A percentile compares a stretch with the other conserved stretches of the same genome.
These are phyloP conservation scores for Lophotriccus pileatus DNA, from an alignment of 2,797 vertebrate genomes.

Conservation along the genomic window DNA sequence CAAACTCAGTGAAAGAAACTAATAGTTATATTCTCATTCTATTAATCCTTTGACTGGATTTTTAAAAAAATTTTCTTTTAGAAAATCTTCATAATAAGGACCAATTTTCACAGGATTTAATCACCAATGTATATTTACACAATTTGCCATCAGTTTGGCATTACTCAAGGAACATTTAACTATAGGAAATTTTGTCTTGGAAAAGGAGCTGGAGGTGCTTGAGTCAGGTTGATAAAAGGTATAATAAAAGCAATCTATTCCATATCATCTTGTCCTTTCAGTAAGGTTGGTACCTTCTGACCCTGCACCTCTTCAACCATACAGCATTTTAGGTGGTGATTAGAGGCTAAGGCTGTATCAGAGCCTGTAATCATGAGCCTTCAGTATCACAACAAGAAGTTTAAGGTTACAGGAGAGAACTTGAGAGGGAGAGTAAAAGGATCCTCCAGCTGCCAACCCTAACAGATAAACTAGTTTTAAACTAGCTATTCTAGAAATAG, in stretches of 20 bases:
- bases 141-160: neutral
- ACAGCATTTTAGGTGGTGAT: neutral
- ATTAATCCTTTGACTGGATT: neutral
- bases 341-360: neutral
- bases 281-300: neutral
- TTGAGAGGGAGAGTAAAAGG: neutral
- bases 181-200: neutral
- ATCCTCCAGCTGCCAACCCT: neutral
- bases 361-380: neutral
- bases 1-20: neutral
- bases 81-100: neutral
- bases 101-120: neutral
- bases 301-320: neutral
- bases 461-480: neutral
- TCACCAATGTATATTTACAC: neutral
- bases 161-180: neutral
- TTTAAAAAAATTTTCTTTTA: neutral
- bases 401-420: neutral
- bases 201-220: neutral
- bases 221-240: neutral
- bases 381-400: neutral
- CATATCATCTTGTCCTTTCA: neutral
- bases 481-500: neutral
- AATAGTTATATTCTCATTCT: neutral
- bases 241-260: conserved; percentile 9